phyloP scores from a whole-genome alignment of 2,797 vertebrate genomes.

The Aphelocoma californica region DNA sequence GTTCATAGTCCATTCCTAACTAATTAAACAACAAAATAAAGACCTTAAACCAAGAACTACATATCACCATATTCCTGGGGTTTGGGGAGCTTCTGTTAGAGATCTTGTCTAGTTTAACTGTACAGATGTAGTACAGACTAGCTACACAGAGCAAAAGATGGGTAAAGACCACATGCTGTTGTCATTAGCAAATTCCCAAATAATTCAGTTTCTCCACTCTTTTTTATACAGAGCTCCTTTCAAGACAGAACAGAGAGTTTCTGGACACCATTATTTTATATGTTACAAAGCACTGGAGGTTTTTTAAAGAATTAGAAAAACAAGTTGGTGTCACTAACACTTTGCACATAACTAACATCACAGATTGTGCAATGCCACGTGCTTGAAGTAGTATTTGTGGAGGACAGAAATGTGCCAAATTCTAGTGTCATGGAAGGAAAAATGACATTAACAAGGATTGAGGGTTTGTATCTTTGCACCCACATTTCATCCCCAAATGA shows the following conservation, averaged over 20 bases:
- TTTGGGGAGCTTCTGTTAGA: neutral
- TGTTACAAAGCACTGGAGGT: fast-evolving
- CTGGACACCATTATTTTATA: neutral
- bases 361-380: neutral
- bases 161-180: neutral
- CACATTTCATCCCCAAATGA: neutral
- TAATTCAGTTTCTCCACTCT: neutral
- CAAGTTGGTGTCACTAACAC: neutral
- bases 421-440: neutral
- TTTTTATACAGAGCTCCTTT: neutral
- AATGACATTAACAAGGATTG: neutral
- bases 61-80: neutral
- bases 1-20: neutral
- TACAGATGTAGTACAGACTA: neutral
- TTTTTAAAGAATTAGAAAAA: neutral
- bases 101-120: neutral
- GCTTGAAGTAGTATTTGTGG: neutral
- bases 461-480: neutral
- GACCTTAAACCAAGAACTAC: neutral
- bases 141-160: neutral
- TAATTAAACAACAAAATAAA: neutral
- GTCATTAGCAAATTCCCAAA: neutral
- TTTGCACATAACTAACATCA: neutral
- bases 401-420: neutral
- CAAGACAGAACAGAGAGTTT: neutral